Base-by-base conservation (phyloP, 2,888 invertebrate species). In the Nebria brevicollis region DNA sequence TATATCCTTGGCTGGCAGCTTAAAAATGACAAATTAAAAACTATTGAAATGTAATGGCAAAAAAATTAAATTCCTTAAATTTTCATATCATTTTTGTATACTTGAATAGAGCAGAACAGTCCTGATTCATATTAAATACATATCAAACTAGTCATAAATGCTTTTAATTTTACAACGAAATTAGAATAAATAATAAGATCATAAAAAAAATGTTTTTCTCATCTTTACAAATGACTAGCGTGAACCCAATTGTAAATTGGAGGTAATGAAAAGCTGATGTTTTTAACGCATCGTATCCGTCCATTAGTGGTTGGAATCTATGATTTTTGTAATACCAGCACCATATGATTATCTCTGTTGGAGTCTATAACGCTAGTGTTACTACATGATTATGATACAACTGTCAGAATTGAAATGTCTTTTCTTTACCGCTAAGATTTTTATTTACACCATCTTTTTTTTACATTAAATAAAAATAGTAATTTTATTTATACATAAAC, bases 261-360 rank as follows among this genome's bases (percentile, higher is more conserved):
- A 78, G 73, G 42, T 66, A 78, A 78, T 78, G 73, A 73, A 78
- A 78, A 66, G 73, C 43, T 78, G 70, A 68, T 66, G 43, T 41
- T 77, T 73, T 73, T 42, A 73, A 43, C 41, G 73, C 42, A 70
- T 25, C 70, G 70, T 26, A 70, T 70, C 70, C 20, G 11, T 73
- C 73, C 42, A 73, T 73, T 73, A 73, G 42, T n/a, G 34, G 72
- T 77, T 64, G 72, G 72, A 42, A 68, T 78, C 66, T 78, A 78
- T 66, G 42, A 78, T 73, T 78, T 72, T 72, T 73, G 42, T 73
- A 65, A 66, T 78, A 65, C 74, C 78, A 66, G 43, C 43, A 74
- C 78, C 74, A 65, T 78, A 72, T 78, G 66, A 78, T 78, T 73
- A 78, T 73, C 78, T 64, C 78, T 41, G 78, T 34, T 72, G 77